Evolutionary conservation across 2,113 vertebrate genomes (phyloP).

Genomic region (Petroica traversi): DNA sequence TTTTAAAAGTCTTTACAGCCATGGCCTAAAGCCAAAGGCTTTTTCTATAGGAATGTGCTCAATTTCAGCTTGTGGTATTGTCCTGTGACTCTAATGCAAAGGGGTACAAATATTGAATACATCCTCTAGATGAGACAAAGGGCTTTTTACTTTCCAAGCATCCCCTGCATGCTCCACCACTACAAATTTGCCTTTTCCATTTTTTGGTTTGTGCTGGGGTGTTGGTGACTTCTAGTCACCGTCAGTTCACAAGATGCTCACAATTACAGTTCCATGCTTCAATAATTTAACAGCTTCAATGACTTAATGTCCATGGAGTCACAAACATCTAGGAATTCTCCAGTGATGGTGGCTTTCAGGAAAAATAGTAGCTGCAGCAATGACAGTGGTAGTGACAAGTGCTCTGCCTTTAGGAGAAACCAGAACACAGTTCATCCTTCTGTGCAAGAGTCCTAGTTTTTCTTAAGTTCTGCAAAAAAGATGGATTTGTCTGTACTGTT

Average conservation of each 20-base stretch:
- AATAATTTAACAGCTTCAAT: neutral
- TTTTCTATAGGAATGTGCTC: conserved; percentile 3
- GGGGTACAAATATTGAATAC: neutral
- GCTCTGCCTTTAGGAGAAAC: neutral
- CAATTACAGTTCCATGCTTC: neutral
- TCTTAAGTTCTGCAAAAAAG: neutral
- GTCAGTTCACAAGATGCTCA: neutral
- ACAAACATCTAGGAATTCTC: neutral
- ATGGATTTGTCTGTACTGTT: neutral
- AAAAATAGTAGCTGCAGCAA: neutral
- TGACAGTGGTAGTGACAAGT: neutral
- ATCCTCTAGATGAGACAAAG: neutral
- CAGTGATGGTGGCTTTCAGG: neutral
- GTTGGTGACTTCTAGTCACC: neutral
- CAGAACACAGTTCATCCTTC: neutral
- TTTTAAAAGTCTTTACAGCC: conserved; percentile 29
- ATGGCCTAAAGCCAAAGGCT: neutral
- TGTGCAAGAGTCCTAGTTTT: neutral
- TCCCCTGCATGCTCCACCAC: neutral
- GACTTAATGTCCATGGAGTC: neutral
- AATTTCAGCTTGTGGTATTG: neutral
- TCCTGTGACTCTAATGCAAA: neutral
- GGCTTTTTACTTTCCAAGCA: neutral
- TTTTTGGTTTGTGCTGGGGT: neutral
- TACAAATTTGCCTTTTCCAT: neutral